Evolutionary conservation across 2,888 invertebrate genomes (phyloP).

Genomic region (Caenorhabditis sulstoni): DNA sequence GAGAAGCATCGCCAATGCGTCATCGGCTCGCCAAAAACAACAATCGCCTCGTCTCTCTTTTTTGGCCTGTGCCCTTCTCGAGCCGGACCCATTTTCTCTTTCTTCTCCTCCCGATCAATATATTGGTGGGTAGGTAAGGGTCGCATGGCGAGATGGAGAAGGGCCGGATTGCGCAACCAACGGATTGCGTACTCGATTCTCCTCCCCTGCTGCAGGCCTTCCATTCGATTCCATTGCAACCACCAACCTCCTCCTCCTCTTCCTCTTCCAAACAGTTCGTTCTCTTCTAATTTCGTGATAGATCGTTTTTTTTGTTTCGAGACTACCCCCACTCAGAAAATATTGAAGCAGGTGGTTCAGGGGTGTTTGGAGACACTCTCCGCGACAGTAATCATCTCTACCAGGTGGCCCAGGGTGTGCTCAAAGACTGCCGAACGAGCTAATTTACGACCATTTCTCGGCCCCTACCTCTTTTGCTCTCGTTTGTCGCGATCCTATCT

Average conservation of each 20-base stretch:
- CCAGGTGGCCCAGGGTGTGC: background rate
- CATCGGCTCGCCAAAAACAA: slow-evolving; percentile 10
- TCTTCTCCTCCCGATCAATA: background rate
- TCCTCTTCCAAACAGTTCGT: no score
- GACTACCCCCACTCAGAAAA: no score
- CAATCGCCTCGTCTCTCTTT: background rate
- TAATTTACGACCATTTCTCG: background rate
- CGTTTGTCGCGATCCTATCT: background rate
- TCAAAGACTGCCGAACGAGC: slow-evolving; percentile 14
- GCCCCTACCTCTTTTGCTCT: background rate
- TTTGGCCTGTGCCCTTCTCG: no score
- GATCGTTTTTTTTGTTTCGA: no score
- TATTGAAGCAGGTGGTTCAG: no score
- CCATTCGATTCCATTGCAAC: background rate
- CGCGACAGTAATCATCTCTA: background rate
- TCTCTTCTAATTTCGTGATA: no score
- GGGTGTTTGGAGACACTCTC: no score
- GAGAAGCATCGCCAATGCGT: background rate
- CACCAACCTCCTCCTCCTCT: background rate
- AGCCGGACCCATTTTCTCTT: background rate
- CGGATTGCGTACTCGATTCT: background rate
- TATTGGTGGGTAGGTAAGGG: background rate
- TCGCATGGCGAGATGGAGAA: background rate
- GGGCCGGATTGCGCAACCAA: slow-evolving; percentile 3
- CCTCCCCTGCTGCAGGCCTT: background rate